Evolutionary conservation across 1,140 invertebrate species (phyloP).

Genomic region (Pomacea maculata): DNA sequence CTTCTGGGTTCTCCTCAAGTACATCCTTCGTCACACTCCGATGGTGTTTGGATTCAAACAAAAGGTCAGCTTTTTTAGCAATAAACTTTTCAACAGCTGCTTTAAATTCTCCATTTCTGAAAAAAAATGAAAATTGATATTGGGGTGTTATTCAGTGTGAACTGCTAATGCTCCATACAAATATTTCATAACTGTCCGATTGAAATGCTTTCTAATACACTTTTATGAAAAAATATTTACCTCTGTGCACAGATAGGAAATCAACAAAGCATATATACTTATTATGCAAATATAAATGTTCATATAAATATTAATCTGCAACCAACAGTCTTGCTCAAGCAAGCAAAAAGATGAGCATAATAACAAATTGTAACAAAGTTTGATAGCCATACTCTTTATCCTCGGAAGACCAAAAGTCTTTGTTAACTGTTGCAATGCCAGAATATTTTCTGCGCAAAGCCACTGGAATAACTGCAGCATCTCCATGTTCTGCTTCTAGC

Average conservation of each 20-base stretch:
- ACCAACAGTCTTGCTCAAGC: not conserved
- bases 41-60: slow-evolving; percentile 24
- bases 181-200: not conserved
- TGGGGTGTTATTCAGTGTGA: not conserved
- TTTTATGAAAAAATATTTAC: too few relatives aligned
- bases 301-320: not conserved
- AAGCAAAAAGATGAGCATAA: not conserved
- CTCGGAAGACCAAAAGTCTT: slow-evolving; percentile 1
- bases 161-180: too few relatives aligned
- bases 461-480: slow-evolving; percentile 4
- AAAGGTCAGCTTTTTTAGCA: slow-evolving; percentile 38
- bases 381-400: not conserved
- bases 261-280: too few relatives aligned
- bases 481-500: slow-evolving; percentile 20
- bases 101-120: slow-evolving; percentile 20
- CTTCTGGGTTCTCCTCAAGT: not conserved
- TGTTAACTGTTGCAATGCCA: not conserved
- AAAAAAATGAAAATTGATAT: not conserved
- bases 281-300: not conserved
- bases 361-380: too few relatives aligned
- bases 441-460: slow-evolving; percentile 4
- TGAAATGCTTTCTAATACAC: too few relatives aligned
- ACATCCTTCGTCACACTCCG: slow-evolving; percentile 9
- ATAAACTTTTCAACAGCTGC: slow-evolving; percentile 28
- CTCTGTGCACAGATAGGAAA: too few relatives aligned